Percentiles rank a stretch among this genome's conserved stretches.
Evolutionary conservation across 2,888 invertebrate genomes (phyloP).

Genomic region (Girardia tigrina): DNA sequence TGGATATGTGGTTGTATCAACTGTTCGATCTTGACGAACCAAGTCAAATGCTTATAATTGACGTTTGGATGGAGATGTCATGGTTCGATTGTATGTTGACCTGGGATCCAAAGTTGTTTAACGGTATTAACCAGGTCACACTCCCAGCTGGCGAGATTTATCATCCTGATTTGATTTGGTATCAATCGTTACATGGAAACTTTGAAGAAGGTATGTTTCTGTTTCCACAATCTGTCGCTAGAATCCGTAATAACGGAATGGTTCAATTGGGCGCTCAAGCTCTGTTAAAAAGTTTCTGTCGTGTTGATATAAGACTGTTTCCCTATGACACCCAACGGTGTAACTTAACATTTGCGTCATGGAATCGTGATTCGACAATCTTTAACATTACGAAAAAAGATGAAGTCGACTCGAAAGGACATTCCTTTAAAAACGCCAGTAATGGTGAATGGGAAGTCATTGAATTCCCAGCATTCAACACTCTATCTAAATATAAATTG

Average conservation of each 20-base stretch:
- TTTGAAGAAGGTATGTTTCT: constrained; percentile 36
- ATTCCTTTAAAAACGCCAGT: constrained; percentile 34
- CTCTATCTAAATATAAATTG: background rate
- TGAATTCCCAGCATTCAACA: constrained; percentile 34
- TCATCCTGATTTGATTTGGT: constrained; percentile 35
- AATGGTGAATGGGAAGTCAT: constrained; percentile 37
- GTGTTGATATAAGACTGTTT: constrained; percentile 32
- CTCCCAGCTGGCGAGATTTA: constrained; percentile 34
- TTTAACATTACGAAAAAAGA: constrained; percentile 32
- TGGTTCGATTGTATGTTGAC: constrained; percentile 34
- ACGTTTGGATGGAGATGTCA: constrained; percentile 36
- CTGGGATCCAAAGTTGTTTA: constrained; percentile 32
- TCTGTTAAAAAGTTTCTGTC: constrained; percentile 36
- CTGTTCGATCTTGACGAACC: constrained; percentile 36
- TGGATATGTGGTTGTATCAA: constrained; percentile 37
- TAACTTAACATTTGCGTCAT: constrained; percentile 35
- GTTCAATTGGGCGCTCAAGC: constrained; percentile 36
- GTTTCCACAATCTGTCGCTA: constrained; percentile 34
- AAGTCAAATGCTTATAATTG: constrained; percentile 36
- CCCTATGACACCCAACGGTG: constrained; percentile 35
- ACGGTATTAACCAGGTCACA: constrained; percentile 29
- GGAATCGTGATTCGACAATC: constrained; percentile 34
- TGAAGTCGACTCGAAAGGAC: constrained; percentile 25
- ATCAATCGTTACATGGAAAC: constrained; percentile 36
- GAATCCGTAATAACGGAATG: constrained; percentile 33